phyloP scores from a whole-genome alignment of 2,113 vertebrate species.

The Spermophilus dauricus region DNA sequence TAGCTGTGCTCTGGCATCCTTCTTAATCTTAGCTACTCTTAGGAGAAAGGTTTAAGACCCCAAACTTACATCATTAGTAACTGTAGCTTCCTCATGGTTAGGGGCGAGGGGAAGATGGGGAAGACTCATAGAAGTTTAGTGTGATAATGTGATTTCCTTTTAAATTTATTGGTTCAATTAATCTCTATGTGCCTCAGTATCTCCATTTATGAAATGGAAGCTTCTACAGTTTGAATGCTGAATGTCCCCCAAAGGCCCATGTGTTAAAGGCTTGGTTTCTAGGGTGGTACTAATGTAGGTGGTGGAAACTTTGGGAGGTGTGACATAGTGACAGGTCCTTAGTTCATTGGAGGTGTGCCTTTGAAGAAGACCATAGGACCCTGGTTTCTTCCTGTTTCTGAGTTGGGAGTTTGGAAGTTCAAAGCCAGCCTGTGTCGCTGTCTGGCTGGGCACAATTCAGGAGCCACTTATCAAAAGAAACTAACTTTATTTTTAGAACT shows the following conservation, averaged over 20 bases:
- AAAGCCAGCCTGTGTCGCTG: too few species aligned
- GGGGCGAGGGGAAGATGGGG: neutral
- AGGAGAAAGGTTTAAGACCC: neutral
- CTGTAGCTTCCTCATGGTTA: conserved; percentile 4
- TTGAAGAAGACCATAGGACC: neutral
- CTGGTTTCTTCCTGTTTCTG: neutral
- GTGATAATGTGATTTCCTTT: conserved; percentile 24
- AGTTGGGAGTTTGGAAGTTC: too few species aligned
- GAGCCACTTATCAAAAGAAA: too few species aligned
- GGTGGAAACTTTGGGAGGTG: neutral
- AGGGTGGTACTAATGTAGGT: neutral
- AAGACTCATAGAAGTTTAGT: neutral
- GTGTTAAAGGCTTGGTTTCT: neutral
- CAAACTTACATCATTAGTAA: conserved; percentile 25
- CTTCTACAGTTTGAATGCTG: neutral
- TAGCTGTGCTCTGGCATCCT: neutral
- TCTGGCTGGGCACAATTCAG: too few species aligned
- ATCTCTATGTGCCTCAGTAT: neutral
- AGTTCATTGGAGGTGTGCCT: neutral
- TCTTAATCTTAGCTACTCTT: conserved; percentile 42
- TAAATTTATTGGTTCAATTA: conserved; percentile 10
- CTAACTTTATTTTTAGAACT: too few species aligned
- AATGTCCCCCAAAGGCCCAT: neutral
- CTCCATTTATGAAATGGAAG: conserved; percentile 5
- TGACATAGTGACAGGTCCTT: neutral